Evolutionary conservation across 2,888 invertebrate species (phyloP).

Genomic region (Idaea aversata): DNA sequence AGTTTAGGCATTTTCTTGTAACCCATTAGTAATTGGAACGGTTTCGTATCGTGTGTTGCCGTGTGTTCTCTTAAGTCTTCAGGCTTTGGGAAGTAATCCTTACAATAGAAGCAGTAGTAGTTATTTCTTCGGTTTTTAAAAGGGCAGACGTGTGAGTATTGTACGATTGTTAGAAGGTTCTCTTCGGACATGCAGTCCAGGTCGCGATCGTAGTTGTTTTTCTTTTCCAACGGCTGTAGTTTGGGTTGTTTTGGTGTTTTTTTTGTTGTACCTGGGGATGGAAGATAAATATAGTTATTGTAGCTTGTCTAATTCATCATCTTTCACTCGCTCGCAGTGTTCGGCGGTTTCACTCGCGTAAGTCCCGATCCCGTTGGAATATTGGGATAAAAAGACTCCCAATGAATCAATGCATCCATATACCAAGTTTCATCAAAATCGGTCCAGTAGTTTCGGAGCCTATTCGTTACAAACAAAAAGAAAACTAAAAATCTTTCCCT

Average conservation of each 20-base stretch:
- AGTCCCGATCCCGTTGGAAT: too few species aligned
- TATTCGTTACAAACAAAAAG: neutral
- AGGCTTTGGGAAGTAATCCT: constrained; percentile 69
- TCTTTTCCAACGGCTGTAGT: constrained; percentile 58
- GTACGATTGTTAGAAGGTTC: constrained; percentile 66
- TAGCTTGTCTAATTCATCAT: too few species aligned
- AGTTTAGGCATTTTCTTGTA: constrained; percentile 73
- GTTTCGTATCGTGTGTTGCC: constrained; percentile 63
- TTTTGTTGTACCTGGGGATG: constrained; percentile 37
- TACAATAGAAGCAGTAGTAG: constrained; percentile 73
- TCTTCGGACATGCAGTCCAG: constrained; percentile 72
- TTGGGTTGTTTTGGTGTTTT: constrained; percentile 40
- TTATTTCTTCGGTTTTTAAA: constrained; percentile 71
- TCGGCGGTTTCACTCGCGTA: too few species aligned
- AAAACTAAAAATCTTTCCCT: neutral
- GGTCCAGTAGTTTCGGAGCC: neutral
- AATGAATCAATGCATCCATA: too few species aligned
- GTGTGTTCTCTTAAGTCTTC: constrained; percentile 71
- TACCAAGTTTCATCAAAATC: too few species aligned
- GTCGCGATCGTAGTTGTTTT: constrained; percentile 62
- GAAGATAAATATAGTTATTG: neutral
- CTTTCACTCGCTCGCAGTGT: too few species aligned
- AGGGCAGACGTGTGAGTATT: constrained; percentile 68
- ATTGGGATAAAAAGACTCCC: too few species aligned
- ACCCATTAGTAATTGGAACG: constrained; percentile 66